These are phyloP conservation scores for Poeciliopsis turrubarensis DNA, from an alignment of 2,113 vertebrate species.

Conservation along the genomic window DNA sequence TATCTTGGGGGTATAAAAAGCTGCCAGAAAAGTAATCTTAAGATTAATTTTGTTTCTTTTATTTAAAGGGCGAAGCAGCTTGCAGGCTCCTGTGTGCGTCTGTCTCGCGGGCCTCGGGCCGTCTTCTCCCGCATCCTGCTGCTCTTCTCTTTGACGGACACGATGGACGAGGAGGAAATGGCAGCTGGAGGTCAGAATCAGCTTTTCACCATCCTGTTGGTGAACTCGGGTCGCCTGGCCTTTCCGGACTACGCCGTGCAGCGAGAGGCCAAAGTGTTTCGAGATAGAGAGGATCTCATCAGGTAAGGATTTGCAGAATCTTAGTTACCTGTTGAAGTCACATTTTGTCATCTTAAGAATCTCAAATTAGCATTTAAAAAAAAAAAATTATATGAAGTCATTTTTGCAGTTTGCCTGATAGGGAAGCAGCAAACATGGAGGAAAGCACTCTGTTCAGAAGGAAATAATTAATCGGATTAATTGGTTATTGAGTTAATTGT, in stretches of 20 bases:
- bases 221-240: conserved; percentile 85
- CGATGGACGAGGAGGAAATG: conserved; percentile 89
- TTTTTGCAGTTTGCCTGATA: no score
- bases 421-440: no score
- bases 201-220: conserved; percentile 88
- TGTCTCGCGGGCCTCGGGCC: conserved; percentile 80
- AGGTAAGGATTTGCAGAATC: conserved; percentile 72
- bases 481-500: no score
- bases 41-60: not conserved
- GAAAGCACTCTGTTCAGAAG: no score
- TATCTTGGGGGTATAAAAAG: not conserved
- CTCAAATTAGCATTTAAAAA: no score
- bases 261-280: conserved; percentile 84
- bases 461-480: no score
- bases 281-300: conserved; percentile 90
- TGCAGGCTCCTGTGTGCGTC: conserved; percentile 83
- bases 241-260: conserved; percentile 88
- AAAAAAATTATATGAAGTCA: no score
- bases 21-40: not conserved
- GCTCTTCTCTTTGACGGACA: conserved; percentile 88
- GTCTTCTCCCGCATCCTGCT: conserved; percentile 90
- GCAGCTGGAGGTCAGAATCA: conserved; percentile 87
- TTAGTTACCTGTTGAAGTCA: no score
- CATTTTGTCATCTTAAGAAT: no score
- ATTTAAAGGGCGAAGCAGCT: conserved; percentile 85